These are phyloP conservation scores for Poeciliopsis turneri DNA, from an alignment of 2,797 vertebrate species.

Conservation along the genomic window DNA sequence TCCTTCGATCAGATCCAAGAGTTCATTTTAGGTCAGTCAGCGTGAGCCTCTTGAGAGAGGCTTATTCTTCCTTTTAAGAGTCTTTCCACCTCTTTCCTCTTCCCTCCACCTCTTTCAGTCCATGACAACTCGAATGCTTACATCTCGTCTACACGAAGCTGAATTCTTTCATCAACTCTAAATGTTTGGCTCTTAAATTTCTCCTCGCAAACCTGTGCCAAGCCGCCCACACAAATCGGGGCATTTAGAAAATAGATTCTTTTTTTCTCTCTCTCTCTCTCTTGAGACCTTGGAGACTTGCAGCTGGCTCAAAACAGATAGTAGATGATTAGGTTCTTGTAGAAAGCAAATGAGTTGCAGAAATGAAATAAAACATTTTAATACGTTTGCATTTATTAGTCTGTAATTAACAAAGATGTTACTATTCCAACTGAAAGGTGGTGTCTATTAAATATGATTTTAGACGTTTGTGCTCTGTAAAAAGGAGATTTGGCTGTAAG, in stretches of 20 bases:
- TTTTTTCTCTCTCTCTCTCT: slow-evolving; percentile 12
- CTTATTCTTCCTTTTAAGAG: slow-evolving; percentile 26
- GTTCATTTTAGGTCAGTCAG: slow-evolving; percentile 92
- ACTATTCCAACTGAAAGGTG: not conserved
- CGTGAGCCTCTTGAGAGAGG: slow-evolving; percentile 20
- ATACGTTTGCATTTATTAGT: slow-evolving; percentile 40
- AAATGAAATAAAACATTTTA: slow-evolving; percentile 16
- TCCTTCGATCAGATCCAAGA: slow-evolving; percentile 95
- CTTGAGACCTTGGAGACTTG: slow-evolving; percentile 19
- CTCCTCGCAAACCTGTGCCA: slow-evolving; percentile 22
- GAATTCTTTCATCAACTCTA: slow-evolving; percentile 34
- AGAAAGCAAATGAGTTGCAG: not conserved
- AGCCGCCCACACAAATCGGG: slow-evolving; percentile 3
- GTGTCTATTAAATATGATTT: not conserved
- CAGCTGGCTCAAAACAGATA: not conserved
- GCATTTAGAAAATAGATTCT: slow-evolving; percentile 29
- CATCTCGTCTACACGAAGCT: slow-evolving; percentile 37
- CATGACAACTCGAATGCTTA: slow-evolving; percentile 20
- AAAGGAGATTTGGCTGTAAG: not conserved
- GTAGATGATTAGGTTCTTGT: slow-evolving; percentile 14
- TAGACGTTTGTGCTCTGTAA: not conserved
- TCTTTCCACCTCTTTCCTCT: not conserved
- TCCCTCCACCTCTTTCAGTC: slow-evolving; percentile 8
- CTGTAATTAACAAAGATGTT: slow-evolving; percentile 9
- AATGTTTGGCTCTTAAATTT: slow-evolving; percentile 39